These are phyloP conservation scores for Xerus rutilus DNA, from an alignment of 2,797 vertebrate species.

Conservation along the genomic window DNA sequence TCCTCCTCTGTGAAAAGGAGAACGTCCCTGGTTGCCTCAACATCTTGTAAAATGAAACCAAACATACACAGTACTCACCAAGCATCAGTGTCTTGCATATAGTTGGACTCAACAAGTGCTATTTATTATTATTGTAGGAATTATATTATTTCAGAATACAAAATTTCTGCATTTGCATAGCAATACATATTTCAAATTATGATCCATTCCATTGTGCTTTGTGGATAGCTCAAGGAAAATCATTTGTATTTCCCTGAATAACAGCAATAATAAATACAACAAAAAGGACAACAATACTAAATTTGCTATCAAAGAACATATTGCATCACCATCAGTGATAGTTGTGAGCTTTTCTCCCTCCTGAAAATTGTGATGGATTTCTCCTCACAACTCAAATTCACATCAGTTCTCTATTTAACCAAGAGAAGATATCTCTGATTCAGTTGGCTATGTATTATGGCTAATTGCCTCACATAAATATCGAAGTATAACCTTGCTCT, in stretches of 20 bases:
- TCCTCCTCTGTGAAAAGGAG: background rate
- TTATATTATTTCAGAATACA: slow-evolving; percentile 23
- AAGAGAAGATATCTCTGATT: background rate
- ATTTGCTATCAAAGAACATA: slow-evolving; percentile 47
- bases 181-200: slow-evolving; percentile 50
- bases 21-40: background rate
- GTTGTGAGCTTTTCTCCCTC: background rate
- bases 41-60: background rate
- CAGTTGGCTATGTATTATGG: background rate
- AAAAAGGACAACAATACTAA: slow-evolving; percentile 46
- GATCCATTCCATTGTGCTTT: slow-evolving; percentile 43
- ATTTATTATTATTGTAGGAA: background rate
- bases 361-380: background rate
- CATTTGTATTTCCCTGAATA: slow-evolving; percentile 35
- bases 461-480: background rate
- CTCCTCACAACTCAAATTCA: background rate
- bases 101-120: background rate
- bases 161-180: slow-evolving; percentile 24
- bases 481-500: background rate
- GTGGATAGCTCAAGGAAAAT: slow-evolving; percentile 49
- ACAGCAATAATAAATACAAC: slow-evolving; percentile 37
- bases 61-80: background rate
- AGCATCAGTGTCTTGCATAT: background rate
- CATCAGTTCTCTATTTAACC: background rate
- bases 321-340: background rate